Percentiles rank a stretch among this genome's conserved stretches.
phyloP scores from a whole-genome alignment of 2,113 vertebrate species.

The Serilophus lunatus region DNA sequence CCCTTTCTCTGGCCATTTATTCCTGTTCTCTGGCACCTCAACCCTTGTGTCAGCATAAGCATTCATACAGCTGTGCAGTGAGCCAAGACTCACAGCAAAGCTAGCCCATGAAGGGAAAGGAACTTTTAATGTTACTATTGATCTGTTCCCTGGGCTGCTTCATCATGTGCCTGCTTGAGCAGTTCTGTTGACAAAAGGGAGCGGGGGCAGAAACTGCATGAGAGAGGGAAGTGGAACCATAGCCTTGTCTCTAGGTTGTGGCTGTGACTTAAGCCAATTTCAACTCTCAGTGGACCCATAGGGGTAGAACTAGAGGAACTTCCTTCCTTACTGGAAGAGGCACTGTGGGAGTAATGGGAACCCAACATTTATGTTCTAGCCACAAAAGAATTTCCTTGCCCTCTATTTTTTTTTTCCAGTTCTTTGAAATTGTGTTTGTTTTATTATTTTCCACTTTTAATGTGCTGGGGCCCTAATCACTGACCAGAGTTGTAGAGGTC shows the following conservation, averaged over 20 bases:
- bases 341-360: slow-evolving; percentile 7
- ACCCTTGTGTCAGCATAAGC: not conserved
- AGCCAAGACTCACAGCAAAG: not conserved
- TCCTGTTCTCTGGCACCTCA: not conserved
- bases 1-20: not conserved
- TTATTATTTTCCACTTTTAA: not conserved
- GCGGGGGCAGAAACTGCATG: not conserved
- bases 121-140: not conserved
- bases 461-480: not conserved
- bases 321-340: slow-evolving; percentile 55
- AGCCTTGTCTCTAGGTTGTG: not conserved
- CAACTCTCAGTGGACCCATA: not conserved
- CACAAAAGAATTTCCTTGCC: slow-evolving; percentile 33
- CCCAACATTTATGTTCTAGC: not conserved
- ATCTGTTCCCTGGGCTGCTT: not conserved
- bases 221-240: not conserved
- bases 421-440: slow-evolving; percentile 36
- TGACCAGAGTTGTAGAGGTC: slow-evolving; percentile 33
- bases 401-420: not conserved
- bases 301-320: not conserved
- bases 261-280: not conserved
- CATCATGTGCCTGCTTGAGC: accelerated
- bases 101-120: not conserved
- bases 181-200: not conserved
- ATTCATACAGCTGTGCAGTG: not conserved